phyloP scores from a whole-genome alignment of 2,888 invertebrate species.

The Drosophila infuscata region DNA sequence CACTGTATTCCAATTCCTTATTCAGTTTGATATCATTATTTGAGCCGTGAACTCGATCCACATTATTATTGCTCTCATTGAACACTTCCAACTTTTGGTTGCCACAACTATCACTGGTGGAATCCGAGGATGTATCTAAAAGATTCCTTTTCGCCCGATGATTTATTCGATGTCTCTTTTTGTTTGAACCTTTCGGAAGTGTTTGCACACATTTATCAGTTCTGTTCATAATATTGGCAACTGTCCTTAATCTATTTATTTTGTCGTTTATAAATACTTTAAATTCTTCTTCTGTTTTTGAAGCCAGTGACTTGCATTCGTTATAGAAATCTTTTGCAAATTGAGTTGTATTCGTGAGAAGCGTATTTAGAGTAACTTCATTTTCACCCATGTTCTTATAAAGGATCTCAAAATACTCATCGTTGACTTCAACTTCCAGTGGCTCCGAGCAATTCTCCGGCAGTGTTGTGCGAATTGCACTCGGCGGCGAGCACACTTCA shows the following conservation, averaged over 20 bases:
- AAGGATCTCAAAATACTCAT: conserved; percentile 61
- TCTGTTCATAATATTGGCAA: conserved; percentile 27
- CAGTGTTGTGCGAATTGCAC: neutral
- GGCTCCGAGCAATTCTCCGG: conserved; percentile 68
- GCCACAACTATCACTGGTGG: conserved; percentile 19
- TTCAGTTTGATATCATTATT: conserved; percentile 7
- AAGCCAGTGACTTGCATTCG: conserved; percentile 59
- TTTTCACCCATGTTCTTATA: conserved; percentile 38
- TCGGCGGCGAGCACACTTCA: neutral
- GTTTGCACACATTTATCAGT: conserved; percentile 55
- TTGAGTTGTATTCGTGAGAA: conserved; percentile 50
- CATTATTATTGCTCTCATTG: neutral
- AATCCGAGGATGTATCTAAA: conserved; percentile 55
- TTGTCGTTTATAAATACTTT: conserved; percentile 61
- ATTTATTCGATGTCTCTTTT: conserved; percentile 62
- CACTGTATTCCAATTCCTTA: conserved; percentile 59
- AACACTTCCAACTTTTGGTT: neutral
- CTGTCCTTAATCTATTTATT: conserved; percentile 54
- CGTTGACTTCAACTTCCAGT: conserved; percentile 61
- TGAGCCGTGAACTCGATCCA: neutral
- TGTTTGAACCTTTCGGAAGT: conserved; percentile 35
- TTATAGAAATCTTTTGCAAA: conserved; percentile 69
- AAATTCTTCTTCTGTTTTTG: conserved; percentile 54
- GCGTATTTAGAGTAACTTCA: neutral
- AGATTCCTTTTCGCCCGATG: conserved; percentile 62